Conservation (phyloP, 2,888 invertebrate genomes). For the Apoderus coryli region DNA sequence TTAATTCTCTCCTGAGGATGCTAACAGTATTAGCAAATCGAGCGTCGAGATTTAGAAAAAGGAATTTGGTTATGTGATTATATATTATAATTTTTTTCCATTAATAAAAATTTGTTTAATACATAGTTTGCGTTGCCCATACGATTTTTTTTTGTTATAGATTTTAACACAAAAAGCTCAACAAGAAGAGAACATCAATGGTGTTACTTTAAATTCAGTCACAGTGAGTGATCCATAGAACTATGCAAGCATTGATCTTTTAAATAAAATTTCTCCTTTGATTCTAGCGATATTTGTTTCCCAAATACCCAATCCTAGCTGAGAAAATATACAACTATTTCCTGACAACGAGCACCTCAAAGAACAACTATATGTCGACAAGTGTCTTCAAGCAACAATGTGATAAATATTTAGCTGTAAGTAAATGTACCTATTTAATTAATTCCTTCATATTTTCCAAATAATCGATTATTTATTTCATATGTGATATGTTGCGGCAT, state of each 20-base stretch:
- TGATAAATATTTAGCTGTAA: slow-evolving; percentile 43
- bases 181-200: slow-evolving; percentile 49
- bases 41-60: no score
- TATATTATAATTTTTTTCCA: neutral
- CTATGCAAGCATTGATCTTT: slow-evolving; percentile 2
- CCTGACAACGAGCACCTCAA: slow-evolving; percentile 43
- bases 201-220: slow-evolving; percentile 54
- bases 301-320: slow-evolving; percentile 59
- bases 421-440: no score
- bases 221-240: slow-evolving; percentile 44
- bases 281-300: slow-evolving; percentile 58
- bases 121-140: neutral
- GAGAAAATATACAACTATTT: slow-evolving; percentile 51
- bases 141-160: neutral
- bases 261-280: slow-evolving; percentile 6
- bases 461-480: no score
- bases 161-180: neutral
- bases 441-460: no score
- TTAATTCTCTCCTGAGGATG: no score
- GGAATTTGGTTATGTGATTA: no score
- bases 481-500: no score
- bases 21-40: no score
- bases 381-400: slow-evolving; percentile 58
- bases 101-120: neutral
- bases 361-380: slow-evolving; percentile 45